A percentile compares a stretch with the other conserved stretches of the same genome.
Conservation (phyloP, 2,888 invertebrate genomes). For the Azorinus chamasolen region DNA sequence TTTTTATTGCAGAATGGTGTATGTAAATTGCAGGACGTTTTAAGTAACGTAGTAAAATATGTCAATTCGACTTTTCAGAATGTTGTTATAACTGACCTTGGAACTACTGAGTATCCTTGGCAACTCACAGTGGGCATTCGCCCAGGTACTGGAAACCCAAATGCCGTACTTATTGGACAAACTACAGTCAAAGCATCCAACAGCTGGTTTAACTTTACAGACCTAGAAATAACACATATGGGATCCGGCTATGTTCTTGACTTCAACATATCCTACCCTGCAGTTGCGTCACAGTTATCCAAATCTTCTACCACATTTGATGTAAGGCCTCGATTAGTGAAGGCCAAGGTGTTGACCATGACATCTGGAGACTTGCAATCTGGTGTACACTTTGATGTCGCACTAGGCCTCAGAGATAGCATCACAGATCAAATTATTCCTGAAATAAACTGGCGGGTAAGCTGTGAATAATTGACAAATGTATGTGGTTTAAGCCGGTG, state of each 20-base stretch:
- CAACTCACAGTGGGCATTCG: constrained; percentile 74
- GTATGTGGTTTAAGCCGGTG: too few relatives aligned
- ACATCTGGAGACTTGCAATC: constrained; percentile 55
- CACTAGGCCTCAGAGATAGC: constrained; percentile 60
- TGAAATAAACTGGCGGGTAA: constrained; percentile 70
- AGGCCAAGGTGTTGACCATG: constrained; percentile 37
- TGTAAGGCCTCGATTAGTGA: constrained; percentile 62
- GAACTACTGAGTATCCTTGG: constrained; percentile 77
- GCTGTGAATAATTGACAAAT: too few relatives aligned
- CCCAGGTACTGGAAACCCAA: constrained; percentile 65
- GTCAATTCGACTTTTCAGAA: too few relatives aligned
- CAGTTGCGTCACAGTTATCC: constrained; percentile 68
- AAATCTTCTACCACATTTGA: constrained; percentile 56
- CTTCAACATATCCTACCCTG: constrained; percentile 73
- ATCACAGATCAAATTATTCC: constrained; percentile 59
- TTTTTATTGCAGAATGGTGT: too few relatives aligned
- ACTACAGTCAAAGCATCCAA: constrained; percentile 67
- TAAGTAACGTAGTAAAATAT: too few relatives aligned
- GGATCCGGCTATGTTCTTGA: constrained; percentile 76
- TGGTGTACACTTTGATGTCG: constrained; percentile 48
- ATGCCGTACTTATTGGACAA: constrained; percentile 73
- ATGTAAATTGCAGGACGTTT: too few relatives aligned
- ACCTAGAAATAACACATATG: constrained; percentile 76
- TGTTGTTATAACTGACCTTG: constrained; percentile 55
- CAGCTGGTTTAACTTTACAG: constrained; percentile 83